Base-by-base conservation (phyloP, 2,113 vertebrate genomes). In the Notarius lentiginosus region DNA sequence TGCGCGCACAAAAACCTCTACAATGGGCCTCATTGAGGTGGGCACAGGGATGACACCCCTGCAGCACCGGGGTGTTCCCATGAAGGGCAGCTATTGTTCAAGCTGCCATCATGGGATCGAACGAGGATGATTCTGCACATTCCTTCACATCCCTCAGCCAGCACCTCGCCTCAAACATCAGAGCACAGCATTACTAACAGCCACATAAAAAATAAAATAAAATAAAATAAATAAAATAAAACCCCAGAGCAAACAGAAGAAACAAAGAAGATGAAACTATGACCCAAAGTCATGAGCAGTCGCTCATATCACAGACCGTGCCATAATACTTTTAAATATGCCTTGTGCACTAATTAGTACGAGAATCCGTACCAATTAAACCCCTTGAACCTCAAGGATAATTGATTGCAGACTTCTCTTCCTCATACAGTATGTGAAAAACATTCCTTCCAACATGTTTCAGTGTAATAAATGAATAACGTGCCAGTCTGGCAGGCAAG, bases 71-170 rank as follows among this genome's bases (percentile, higher is more conserved):
- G 76, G n/a, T 60, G 51, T 18, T 79, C 41, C 70, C 53, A 85
- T 87, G 63, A 89, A 87, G 79, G 10, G 34, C 73, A 20, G 14
- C 12, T 66, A 73, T 89, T 89, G 86, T 89, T 87, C 79, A 5
- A 14, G 49, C 27, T 53, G 5, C 66, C 79, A 87, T 87, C 79
- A 87, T 85, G 88, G 66, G 86, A 87, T 79, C n/a, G 24, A 12
- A 49, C 6, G 41, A 70, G 86, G 41, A 77, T 87, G 86, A 85
- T 77, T 60, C 60, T 27, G 41, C 86, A 87, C 85, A 84, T 87
- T 87, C 82, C 75, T 61, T 49, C 55, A 58, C 82, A 87, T 81
- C 53, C 53, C 14, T 72, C 75, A 72, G 24, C 65, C 58, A 10
- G 79, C 51, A 79, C 83, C 5, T 20, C 22, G 15, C 18, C 60